phyloP scores from a whole-genome alignment of 2,113 vertebrate genomes.

The Perca flavescens region DNA sequence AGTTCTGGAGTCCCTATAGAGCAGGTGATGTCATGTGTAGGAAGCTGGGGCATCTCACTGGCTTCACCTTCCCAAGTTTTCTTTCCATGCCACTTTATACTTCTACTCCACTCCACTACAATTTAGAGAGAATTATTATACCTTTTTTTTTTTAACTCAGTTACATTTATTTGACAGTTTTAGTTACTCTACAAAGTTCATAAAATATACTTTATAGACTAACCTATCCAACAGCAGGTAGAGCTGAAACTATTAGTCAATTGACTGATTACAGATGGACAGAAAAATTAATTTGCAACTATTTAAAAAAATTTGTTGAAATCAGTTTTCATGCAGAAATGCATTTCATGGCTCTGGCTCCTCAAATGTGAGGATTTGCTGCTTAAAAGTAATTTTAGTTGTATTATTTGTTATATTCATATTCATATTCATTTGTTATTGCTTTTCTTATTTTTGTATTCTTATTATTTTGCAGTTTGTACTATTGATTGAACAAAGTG shows the following conservation, averaged over 20 bases:
- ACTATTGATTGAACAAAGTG: background rate
- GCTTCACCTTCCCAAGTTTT: background rate
- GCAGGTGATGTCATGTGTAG: constrained; percentile 3
- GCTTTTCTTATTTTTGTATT: too few relatives aligned
- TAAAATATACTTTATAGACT: too few relatives aligned
- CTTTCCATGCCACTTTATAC: too few relatives aligned
- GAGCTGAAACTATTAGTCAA: background rate
- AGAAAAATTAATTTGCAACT: background rate
- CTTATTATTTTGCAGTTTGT: background rate
- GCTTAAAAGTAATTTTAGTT: background rate
- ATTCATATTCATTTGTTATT: background rate
- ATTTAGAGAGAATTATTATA: too few relatives aligned
- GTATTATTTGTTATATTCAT: background rate
- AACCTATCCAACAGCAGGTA: too few relatives aligned
- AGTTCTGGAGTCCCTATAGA: background rate
- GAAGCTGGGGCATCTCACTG: background rate
- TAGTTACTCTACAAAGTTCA: too few relatives aligned
- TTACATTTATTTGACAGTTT: too few relatives aligned
- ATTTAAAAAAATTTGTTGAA: background rate
- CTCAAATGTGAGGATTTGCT: background rate
- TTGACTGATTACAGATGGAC: background rate
- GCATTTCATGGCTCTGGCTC: background rate
- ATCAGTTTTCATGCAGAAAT: background rate
- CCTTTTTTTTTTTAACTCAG: too few relatives aligned
- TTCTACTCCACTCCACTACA: too few relatives aligned